Evolutionary conservation across 2,797 vertebrate genomes (phyloP).

Genomic region (Dallia pectoralis): DNA sequence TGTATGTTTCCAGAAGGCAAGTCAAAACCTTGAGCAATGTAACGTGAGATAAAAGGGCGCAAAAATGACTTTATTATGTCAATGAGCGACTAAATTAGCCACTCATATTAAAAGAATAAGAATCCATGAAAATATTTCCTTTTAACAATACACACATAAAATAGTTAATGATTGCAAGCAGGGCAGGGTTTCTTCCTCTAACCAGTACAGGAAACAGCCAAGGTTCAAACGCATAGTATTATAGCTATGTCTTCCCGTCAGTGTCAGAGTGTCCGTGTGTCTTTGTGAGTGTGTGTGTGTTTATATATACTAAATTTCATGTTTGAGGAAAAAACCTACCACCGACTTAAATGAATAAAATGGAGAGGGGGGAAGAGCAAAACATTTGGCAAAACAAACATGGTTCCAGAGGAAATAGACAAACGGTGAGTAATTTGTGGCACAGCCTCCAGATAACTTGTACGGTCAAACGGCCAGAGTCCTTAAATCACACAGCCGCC

Average conservation of each 20-base stretch:
- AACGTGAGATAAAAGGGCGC: conserved; percentile 40
- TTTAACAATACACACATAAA: conserved; percentile 88
- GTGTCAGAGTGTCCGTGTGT: conserved; percentile 30
- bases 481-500: conserved; percentile 48
- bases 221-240: conserved; percentile 46
- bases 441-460: conserved; percentile 41
- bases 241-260: conserved; percentile 26
- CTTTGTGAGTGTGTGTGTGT: conserved; percentile 10
- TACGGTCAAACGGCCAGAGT: not conserved
- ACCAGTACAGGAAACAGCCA: conserved; percentile 42
- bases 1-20: conserved; percentile 72
- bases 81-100: conserved; percentile 39
- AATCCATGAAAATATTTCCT: conserved; percentile 94
- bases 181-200: conserved; percentile 55
- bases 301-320: conserved; percentile 37
- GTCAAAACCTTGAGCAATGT: conserved; percentile 59
- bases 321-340: conserved; percentile 44
- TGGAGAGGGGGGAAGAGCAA: conserved; percentile 16
- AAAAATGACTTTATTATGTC: conserved; percentile 23
- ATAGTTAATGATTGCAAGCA: conserved; percentile 70
- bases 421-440: conserved; percentile 51
- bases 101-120: conserved; percentile 88
- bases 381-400: conserved; percentile 56
- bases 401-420: conserved; percentile 39
- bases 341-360: conserved; percentile 54